These are phyloP conservation scores for Hoplodrina blanda DNA, from an alignment of 2,888 invertebrate genomes.

Conservation along the genomic window DNA sequence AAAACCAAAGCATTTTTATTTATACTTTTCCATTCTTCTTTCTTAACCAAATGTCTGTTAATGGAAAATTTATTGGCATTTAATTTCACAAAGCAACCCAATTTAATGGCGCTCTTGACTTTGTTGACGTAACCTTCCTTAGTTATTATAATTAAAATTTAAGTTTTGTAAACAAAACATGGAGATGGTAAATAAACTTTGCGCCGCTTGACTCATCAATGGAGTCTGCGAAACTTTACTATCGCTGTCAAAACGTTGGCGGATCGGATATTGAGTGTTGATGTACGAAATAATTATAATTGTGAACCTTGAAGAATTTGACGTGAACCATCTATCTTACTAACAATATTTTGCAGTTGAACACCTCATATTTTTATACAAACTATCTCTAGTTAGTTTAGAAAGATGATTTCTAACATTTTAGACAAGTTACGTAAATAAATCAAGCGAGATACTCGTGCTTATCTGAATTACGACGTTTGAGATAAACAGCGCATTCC, in stretches of 20 bases:
- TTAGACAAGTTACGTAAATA: slow-evolving; percentile 18
- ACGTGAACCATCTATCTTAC: slow-evolving; percentile 26
- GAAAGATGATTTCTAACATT: slow-evolving; percentile 34
- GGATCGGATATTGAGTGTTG: slow-evolving; percentile 41
- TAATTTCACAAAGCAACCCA: slow-evolving; percentile 52
- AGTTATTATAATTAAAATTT: slow-evolving; percentile 63
- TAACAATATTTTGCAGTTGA: slow-evolving; percentile 33
- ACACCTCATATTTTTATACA: slow-evolving; percentile 21
- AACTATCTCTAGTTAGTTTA: slow-evolving; percentile 23
- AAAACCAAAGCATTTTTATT: slow-evolving; percentile 20
- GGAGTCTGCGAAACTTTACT: slow-evolving; percentile 59
- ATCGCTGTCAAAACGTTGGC: slow-evolving; percentile 55
- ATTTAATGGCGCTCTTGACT: slow-evolving; percentile 68
- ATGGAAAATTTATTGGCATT: slow-evolving; percentile 48
- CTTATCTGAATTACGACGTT: slow-evolving; percentile 27
- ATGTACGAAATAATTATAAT: slow-evolving; percentile 46
- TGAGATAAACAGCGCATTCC: slow-evolving; percentile 23
- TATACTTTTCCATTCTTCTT: slow-evolving; percentile 18
- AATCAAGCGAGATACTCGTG: slow-evolving; percentile 29
- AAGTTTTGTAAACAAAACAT: slow-evolving; percentile 64
- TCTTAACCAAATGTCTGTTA: slow-evolving; percentile 9
- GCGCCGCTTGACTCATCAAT: slow-evolving; percentile 52
- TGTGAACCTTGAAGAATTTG: slow-evolving; percentile 36
- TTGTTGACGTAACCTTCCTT: slow-evolving; percentile 64
- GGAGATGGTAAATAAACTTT: slow-evolving; percentile 58